Percentiles rank a stretch among this genome's conserved stretches.
Conservation (phyloP, 2,797 vertebrate genomes). For the Arctocebus calabarensis region DNA sequence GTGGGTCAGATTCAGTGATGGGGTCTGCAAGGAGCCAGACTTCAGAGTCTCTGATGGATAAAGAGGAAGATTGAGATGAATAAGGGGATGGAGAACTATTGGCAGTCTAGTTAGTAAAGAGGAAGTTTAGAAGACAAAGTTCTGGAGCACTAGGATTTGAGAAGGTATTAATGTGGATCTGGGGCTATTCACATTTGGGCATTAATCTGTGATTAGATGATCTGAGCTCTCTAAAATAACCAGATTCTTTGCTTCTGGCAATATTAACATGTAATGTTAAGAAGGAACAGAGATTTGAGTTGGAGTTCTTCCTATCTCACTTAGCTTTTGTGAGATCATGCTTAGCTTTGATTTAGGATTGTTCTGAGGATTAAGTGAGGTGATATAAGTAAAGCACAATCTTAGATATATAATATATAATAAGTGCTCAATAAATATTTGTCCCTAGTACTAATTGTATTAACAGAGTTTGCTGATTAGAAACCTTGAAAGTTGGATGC, state of each 20-base stretch:
- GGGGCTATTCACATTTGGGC: background rate
- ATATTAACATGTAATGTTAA: background rate
- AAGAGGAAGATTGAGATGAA: constrained; percentile 20
- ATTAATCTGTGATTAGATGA: background rate
- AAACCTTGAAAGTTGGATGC: background rate
- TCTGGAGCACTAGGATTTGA: background rate
- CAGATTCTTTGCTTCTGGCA: constrained; percentile 16
- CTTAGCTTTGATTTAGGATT: constrained; percentile 39
- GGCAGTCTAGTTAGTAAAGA: background rate
- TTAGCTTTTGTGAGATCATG: background rate
- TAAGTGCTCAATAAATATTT: background rate
- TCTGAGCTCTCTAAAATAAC: background rate
- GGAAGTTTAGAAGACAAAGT: background rate
- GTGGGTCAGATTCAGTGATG: background rate
- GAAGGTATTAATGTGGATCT: background rate
- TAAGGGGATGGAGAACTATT: background rate
- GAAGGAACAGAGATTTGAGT: constrained; percentile 11
- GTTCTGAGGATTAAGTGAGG: background rate
- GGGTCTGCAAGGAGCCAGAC: background rate
- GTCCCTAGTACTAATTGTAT: background rate
- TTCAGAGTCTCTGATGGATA: background rate
- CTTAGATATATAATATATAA: background rate
- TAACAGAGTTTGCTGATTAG: background rate
- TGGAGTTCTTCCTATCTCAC: background rate
- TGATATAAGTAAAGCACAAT: background rate